These are phyloP conservation scores for Drosophila oshimai DNA, from an alignment of 1,140 invertebrate genomes.

Conservation along the genomic window DNA sequence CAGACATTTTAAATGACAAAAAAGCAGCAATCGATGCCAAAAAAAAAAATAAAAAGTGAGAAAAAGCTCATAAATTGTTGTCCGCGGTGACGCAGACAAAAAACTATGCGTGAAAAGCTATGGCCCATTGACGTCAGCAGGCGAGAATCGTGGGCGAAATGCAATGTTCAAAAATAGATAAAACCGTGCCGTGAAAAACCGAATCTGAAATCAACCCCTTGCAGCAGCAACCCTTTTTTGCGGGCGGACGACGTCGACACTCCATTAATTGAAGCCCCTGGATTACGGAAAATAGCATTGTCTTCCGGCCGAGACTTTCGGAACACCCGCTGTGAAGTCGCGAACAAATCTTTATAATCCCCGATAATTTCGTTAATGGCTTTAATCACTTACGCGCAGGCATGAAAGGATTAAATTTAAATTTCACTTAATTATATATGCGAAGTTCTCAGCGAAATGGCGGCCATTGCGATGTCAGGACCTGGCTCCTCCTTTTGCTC, in stretches of 20 bases:
- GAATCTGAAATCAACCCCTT: conserved; percentile 6
- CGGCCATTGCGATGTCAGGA: conserved; percentile 58
- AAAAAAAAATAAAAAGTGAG: not conserved
- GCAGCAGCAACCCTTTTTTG: conserved; percentile 44
- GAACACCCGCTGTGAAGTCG: conserved; percentile 55
- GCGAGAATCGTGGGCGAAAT: not conserved
- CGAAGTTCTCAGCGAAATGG: conserved; percentile 23
- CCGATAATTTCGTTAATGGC: conserved; percentile 82
- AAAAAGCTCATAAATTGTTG: not conserved
- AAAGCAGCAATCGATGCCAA: not conserved
- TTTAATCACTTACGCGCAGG: conserved; percentile 78
- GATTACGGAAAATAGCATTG: conserved; percentile 81
- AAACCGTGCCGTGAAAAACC: not conserved
- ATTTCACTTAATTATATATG: conserved; percentile 58
- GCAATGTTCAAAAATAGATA: conserved; percentile 13
- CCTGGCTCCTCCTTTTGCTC: conserved; percentile 62
- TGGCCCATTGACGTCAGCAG: conserved; percentile 14
- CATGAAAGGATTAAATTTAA: conserved; percentile 62
- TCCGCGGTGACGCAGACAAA: not conserved
- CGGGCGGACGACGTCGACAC: conserved; percentile 49
- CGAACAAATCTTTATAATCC: conserved; percentile 80
- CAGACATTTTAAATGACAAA: not conserved
- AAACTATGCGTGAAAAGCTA: not conserved
- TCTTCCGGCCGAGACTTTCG: conserved; percentile 37
- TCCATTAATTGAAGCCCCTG: conserved; percentile 81